Percentiles rank a stretch among this genome's conserved stretches.
These are phyloP conservation scores for Schizotus pectinicornis DNA, from an alignment of 2,888 invertebrate species.

Conservation along the genomic window DNA sequence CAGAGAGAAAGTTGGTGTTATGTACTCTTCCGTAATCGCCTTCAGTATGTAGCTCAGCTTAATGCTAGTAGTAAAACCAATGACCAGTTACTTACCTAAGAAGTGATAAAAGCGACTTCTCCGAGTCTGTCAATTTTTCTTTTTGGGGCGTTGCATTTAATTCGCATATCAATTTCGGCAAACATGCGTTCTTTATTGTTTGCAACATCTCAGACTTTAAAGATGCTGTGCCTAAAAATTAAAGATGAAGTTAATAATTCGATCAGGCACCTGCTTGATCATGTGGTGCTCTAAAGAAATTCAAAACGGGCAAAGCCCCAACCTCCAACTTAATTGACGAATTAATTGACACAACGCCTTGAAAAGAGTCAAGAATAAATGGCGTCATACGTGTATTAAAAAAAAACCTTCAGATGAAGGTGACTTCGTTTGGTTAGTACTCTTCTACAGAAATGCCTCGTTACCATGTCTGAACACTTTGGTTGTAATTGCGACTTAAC, in stretches of 20 bases:
- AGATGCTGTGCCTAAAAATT: slow-evolving; percentile 55
- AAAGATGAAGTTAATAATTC: neutral
- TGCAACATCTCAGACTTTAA: slow-evolving; percentile 62
- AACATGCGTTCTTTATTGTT: slow-evolving; percentile 68
- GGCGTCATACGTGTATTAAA: too few relatives aligned
- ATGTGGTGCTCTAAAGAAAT: too few relatives aligned
- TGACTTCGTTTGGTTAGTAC: too few relatives aligned
- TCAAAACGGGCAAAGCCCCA: too few relatives aligned
- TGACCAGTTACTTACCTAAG: slow-evolving; percentile 61
- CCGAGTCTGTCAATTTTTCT: slow-evolving; percentile 67
- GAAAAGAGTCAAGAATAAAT: too few relatives aligned
- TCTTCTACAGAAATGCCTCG: too few relatives aligned
- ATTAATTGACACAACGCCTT: too few relatives aligned
- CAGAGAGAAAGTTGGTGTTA: slow-evolving; percentile 42
- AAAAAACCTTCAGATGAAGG: too few relatives aligned
- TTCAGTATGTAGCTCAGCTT: slow-evolving; percentile 31
- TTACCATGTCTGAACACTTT: too few relatives aligned
- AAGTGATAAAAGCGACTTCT: slow-evolving; percentile 65
- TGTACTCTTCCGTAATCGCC: slow-evolving; percentile 45
- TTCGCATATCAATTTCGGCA: slow-evolving; percentile 71
- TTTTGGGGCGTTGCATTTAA: slow-evolving; percentile 67
- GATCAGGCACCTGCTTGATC: too few relatives aligned
- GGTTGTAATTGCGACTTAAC: too few relatives aligned
- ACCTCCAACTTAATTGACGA: too few relatives aligned
- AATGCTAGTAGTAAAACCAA: neutral